Evolutionary conservation across 2,113 vertebrate species (phyloP).

Genomic region (Leucoraja erinaceus): DNA sequence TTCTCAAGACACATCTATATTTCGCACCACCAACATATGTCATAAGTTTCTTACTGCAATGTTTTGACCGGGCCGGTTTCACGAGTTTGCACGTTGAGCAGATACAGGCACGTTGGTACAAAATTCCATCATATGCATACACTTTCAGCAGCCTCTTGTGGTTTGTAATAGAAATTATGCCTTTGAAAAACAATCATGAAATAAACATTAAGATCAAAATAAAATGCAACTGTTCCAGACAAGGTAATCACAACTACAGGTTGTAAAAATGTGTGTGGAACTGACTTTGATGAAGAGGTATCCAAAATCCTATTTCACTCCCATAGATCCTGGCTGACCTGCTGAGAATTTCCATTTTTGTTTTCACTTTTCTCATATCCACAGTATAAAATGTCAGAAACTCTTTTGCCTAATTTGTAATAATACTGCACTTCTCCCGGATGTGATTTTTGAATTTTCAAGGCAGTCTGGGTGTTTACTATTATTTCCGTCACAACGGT

Average conservation of each 20-base stretch:
- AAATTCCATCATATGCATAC: constrained; percentile 69
- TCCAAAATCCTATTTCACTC: too few relatives aligned
- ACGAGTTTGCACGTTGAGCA: constrained; percentile 71
- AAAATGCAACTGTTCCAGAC: neutral
- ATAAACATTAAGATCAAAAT: neutral
- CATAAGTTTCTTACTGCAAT: constrained; percentile 69
- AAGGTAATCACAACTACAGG: neutral
- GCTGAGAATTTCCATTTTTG: too few relatives aligned
- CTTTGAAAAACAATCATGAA: constrained; percentile 50
- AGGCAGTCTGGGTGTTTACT: too few relatives aligned
- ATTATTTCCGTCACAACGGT: too few relatives aligned
- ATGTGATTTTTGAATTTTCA: too few relatives aligned
- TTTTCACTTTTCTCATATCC: neutral
- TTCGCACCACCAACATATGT: neutral
- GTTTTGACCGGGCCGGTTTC: constrained; percentile 90
- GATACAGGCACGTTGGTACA: constrained; percentile 63
- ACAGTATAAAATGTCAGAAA: neutral
- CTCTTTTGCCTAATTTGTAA: neutral
- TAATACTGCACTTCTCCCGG: neutral
- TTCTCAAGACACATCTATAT: neutral
- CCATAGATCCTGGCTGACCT: too few relatives aligned
- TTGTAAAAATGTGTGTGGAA: neutral
- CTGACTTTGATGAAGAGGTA: neutral
- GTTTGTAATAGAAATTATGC: constrained; percentile 70
- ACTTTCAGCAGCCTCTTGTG: constrained; percentile 54